phyloP scores from a whole-genome alignment of 2,888 invertebrate genomes.

The Antheraea assamensis region DNA sequence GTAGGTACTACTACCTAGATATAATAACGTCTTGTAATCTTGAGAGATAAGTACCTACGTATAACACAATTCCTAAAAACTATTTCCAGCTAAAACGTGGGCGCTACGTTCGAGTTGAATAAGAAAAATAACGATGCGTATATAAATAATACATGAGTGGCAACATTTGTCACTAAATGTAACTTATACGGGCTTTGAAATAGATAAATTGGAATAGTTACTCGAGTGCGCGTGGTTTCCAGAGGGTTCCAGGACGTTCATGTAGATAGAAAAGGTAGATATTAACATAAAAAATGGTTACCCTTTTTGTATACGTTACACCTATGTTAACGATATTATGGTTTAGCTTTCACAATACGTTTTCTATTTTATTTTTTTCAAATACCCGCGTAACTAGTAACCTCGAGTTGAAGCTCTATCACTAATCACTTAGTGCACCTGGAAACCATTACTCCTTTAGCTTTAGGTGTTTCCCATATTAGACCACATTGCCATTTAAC shows the following conservation, averaged over 20 bases:
- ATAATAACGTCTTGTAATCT: constrained; percentile 37
- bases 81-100: constrained; percentile 22
- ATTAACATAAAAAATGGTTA: constrained; percentile 3
- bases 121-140: constrained; percentile 48
- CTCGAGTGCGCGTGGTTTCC: background rate
- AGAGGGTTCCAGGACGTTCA: background rate
- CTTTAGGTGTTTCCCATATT: no score
- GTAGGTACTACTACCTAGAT: background rate
- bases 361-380: background rate
- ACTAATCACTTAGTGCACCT: no score
- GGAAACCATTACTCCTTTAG: no score
- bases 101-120: constrained; percentile 34
- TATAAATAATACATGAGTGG: constrained; percentile 56
- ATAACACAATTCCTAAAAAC: constrained; percentile 27
- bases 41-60: constrained; percentile 34
- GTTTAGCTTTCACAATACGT: background rate
- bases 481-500: no score
- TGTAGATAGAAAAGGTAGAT: constrained; percentile 3
- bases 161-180: constrained; percentile 38
- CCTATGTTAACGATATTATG: background rate
- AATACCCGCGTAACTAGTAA: background rate
- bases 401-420: no score
- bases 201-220: constrained; percentile 17
- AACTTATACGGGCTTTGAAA: constrained; percentile 18
- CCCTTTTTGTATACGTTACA: background rate